phyloP scores from a whole-genome alignment of 2,888 invertebrate species.

The Alviniconcha strummeri region DNA sequence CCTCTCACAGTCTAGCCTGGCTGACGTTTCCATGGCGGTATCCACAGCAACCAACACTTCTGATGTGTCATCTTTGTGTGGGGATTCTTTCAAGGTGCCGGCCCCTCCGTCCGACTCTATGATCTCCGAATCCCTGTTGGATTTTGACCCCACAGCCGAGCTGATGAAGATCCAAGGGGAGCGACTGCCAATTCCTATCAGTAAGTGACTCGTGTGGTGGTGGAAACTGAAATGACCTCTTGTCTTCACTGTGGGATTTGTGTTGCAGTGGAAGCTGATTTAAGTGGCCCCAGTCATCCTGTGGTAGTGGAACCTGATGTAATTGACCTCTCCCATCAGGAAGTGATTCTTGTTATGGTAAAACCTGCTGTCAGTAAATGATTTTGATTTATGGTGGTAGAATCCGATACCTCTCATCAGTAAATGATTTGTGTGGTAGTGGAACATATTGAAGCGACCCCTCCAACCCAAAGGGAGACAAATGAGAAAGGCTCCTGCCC shows the following conservation, averaged over 20 bases:
- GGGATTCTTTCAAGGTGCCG: slow-evolving; percentile 43
- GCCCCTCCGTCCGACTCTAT: slow-evolving; percentile 37
- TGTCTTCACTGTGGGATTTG: neutral
- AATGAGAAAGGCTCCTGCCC: too few species aligned
- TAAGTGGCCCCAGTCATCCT: neutral
- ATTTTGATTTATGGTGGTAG: too few species aligned
- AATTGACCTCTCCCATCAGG: neutral
- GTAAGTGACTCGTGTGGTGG: slow-evolving; percentile 52
- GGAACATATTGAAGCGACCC: too few species aligned
- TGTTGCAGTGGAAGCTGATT: neutral
- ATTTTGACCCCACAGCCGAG: slow-evolving; percentile 46
- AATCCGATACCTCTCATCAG: too few species aligned
- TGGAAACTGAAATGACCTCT: neutral
- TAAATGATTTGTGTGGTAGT: too few species aligned
- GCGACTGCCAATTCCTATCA: slow-evolving; percentile 81
- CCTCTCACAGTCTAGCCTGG: slow-evolving; percentile 30
- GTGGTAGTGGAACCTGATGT: neutral
- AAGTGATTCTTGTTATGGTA: too few species aligned
- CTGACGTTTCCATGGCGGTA: slow-evolving; percentile 27
- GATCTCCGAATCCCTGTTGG: neutral
- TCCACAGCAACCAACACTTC: slow-evolving; percentile 25
- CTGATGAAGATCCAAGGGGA: slow-evolving; percentile 58
- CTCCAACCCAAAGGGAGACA: too few species aligned
- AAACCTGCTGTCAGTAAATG: too few species aligned
- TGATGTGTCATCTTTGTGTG: slow-evolving; percentile 18